Percentiles rank a stretch among this genome's conserved stretches.
These are phyloP conservation scores for Strigamia maritima DNA, from an alignment of 2,888 invertebrate species.

Conservation along the genomic window DNA sequence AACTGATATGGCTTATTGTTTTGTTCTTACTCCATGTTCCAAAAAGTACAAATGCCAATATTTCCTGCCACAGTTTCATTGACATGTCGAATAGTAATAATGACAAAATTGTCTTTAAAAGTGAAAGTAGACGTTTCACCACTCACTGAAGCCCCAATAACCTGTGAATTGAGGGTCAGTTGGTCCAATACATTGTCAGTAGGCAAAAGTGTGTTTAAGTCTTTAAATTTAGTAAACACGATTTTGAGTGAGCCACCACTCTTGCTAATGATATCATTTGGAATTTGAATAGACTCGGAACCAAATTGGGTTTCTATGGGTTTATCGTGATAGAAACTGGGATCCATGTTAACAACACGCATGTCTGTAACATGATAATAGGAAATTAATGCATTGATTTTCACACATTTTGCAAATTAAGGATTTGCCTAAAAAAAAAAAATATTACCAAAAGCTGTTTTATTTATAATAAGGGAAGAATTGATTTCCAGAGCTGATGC, in stretches of 20 bases:
- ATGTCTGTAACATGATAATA: background rate
- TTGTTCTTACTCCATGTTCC: background rate
- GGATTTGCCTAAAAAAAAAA: too few species aligned
- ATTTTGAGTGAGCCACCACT: background rate
- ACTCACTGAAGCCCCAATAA: background rate
- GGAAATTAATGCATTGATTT: background rate
- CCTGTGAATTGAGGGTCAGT: background rate
- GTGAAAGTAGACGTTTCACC: background rate
- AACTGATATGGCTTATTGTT: background rate
- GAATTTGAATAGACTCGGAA: background rate
- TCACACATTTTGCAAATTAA: too few species aligned
- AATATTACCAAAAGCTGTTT: background rate
- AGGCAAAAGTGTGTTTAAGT: background rate
- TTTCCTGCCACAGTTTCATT: background rate
- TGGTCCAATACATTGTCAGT: background rate
- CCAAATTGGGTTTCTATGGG: background rate
- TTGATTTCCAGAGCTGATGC: background rate
- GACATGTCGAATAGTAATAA: background rate
- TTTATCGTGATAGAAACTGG: background rate
- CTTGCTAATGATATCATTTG: background rate
- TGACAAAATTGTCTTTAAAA: constrained; percentile 11
- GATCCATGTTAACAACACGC: background rate
- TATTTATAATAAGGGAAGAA: background rate
- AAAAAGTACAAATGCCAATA: background rate
- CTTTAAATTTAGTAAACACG: background rate